A percentile compares a stretch with the other conserved stretches of the same genome.
Conservation (phyloP, 2,888 invertebrate genomes). For the Erebia epiphron region DNA sequence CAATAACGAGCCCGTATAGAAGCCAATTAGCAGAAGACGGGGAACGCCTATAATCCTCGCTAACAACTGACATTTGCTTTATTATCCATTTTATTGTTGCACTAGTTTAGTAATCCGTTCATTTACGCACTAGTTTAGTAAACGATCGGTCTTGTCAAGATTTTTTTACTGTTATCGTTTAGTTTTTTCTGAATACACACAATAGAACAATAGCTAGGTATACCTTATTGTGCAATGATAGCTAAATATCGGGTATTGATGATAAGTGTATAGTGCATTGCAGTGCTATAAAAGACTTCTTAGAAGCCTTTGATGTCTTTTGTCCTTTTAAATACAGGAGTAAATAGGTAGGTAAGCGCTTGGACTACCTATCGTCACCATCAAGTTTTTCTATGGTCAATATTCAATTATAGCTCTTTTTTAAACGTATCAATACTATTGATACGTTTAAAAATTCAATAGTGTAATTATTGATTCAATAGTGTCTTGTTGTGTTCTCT, state of each 20-base stretch:
- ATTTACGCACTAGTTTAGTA: constrained; percentile 20
- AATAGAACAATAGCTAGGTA: constrained; percentile 7
- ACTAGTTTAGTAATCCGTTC: constrained; percentile 6
- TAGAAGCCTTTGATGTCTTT: background rate
- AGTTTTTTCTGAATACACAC: background rate
- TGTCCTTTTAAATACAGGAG: background rate
- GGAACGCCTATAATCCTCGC: constrained; percentile 56
- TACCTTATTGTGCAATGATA: background rate
- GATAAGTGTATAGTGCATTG: background rate
- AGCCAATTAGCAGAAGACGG: constrained; percentile 59
- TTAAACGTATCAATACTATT: background rate
- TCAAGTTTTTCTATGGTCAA: background rate
- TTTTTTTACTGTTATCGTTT: background rate
- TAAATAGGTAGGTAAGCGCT: constrained; percentile 10
- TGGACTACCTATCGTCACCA: background rate
- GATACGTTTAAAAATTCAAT: too few species aligned
- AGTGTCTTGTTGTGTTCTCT: background rate
- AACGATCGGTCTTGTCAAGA: background rate
- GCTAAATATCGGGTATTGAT: background rate
- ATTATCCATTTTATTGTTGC: constrained; percentile 30
- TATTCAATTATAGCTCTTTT: background rate
- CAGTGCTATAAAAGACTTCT: background rate
- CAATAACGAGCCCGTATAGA: constrained; percentile 64
- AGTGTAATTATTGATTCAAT: too few species aligned
- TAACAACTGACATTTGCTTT: constrained; percentile 32